These are phyloP conservation scores for Cairina moschata DNA, from an alignment of 2,113 vertebrate species.

Conservation along the genomic window DNA sequence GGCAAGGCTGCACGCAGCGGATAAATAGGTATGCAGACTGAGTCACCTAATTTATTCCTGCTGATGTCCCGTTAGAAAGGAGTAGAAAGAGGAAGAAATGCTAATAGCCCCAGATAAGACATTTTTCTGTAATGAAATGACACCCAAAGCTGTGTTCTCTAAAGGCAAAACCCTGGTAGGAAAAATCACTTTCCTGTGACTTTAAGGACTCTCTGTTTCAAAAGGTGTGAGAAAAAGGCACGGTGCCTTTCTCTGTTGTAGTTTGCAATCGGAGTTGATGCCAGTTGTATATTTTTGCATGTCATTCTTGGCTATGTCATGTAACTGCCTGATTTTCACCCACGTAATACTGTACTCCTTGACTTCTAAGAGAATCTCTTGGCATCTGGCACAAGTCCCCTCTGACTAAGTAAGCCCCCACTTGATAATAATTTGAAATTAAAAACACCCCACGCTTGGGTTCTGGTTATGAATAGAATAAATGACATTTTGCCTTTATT, in stretches of 20 bases:
- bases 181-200: neutral
- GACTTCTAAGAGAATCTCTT: conserved; percentile 28
- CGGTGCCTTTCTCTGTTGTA: neutral
- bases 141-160: neutral
- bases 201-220: neutral
- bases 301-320: conserved; percentile 19
- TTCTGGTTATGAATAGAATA: neutral
- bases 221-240: neutral
- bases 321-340: neutral
- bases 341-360: neutral
- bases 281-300: conserved; percentile 23
- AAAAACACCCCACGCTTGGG: neutral
- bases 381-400: neutral
- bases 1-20: rapidly evolving
- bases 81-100: neutral
- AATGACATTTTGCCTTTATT: neutral
- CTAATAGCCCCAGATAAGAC: neutral
- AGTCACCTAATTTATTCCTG: conserved; percentile 24
- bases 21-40: neutral
- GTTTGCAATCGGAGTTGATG: neutral
- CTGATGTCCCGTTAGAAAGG: neutral
- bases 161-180: neutral
- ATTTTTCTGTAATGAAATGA: neutral
- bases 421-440: conserved; percentile 36
- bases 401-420: conserved; percentile 20